Conservation (phyloP, 2,113 vertebrate species). For the Artemisiospiza belli region DNA sequence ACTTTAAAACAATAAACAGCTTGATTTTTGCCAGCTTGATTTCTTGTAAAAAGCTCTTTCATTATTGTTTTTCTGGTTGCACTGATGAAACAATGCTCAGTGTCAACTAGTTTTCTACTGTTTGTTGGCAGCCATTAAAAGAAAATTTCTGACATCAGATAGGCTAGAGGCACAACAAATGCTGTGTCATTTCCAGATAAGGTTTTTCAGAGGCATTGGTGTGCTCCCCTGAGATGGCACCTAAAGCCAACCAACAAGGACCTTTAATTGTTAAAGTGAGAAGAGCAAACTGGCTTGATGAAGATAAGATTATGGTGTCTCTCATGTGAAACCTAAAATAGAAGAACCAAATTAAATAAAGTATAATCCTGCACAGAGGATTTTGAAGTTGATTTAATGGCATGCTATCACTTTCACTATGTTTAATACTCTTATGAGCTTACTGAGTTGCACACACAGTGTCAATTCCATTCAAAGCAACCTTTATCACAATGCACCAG, state of each 20-base stretch:
- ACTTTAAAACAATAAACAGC: not conserved
- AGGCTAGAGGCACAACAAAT: constrained; percentile 26
- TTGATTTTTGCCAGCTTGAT: not conserved
- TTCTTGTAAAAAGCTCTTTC: not conserved
- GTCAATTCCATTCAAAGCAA: constrained; percentile 2
- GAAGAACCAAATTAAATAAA: constrained; percentile 53
- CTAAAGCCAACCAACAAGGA: constrained; percentile 22
- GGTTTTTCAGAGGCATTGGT: constrained; percentile 17
- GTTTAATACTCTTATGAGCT: not conserved
- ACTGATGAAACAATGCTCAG: not conserved
- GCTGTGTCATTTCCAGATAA: constrained; percentile 54
- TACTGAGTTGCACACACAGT: not conserved
- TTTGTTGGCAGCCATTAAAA: constrained; percentile 20
- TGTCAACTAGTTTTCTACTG: not conserved
- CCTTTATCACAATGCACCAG: not conserved
- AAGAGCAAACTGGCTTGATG: constrained; percentile 43
- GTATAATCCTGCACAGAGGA: not conserved
- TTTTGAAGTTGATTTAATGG: constrained; percentile 30
- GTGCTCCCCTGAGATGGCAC: not conserved
- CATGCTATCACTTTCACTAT: not conserved
- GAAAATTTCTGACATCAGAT: constrained; percentile 15
- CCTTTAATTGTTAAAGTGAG: constrained; percentile 4
- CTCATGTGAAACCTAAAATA: constrained; percentile 39
- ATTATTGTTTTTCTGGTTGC: not conserved
- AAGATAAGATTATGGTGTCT: constrained; percentile 49